phyloP scores from a whole-genome alignment of 2,888 invertebrate genomes.

The Parnassius apollo region DNA sequence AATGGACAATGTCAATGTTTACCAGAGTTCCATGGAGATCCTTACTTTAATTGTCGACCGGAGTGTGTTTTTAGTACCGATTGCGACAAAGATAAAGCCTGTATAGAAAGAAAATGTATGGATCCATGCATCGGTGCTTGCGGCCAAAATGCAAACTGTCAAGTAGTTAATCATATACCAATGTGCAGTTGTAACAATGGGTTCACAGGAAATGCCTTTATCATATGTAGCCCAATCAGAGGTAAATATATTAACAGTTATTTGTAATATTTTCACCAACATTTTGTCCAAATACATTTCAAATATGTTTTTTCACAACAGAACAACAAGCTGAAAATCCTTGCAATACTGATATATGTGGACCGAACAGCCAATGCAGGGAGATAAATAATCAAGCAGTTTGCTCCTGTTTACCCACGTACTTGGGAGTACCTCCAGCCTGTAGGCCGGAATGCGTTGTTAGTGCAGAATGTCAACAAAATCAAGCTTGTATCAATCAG shows the following conservation, averaged over 20 bases:
- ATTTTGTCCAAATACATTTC: too few relatives aligned
- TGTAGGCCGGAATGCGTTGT: conserved; percentile 88
- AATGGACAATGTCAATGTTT: conserved; percentile 87
- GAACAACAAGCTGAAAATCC: conserved; percentile 69
- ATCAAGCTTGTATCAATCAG: conserved; percentile 86
- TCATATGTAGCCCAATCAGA: conserved; percentile 74
- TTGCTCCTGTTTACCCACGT: conserved; percentile 86
- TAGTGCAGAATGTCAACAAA: conserved; percentile 85
- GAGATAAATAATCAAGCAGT: conserved; percentile 84
- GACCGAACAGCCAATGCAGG: conserved; percentile 85
- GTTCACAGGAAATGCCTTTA: conserved; percentile 82
- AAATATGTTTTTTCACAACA: conserved; percentile 33
- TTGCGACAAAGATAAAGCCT: conserved; percentile 85
- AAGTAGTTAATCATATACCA: conserved; percentile 84
- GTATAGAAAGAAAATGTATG: conserved; percentile 87
- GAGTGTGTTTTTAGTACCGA: conserved; percentile 90
- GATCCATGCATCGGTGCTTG: conserved; percentile 88
- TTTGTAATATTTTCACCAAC: not conserved
- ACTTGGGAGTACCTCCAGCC: conserved; percentile 86
- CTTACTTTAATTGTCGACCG: conserved; percentile 87
- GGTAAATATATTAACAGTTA: conserved; percentile 56
- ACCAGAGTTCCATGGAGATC: conserved; percentile 87
- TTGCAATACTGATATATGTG: conserved; percentile 87
- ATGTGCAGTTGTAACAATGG: conserved; percentile 85
- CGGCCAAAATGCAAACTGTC: conserved; percentile 82